Percentiles rank a stretch among this genome's conserved stretches.
phyloP scores from a whole-genome alignment of 2,888 invertebrate species.

The Euzophera pinguis region DNA sequence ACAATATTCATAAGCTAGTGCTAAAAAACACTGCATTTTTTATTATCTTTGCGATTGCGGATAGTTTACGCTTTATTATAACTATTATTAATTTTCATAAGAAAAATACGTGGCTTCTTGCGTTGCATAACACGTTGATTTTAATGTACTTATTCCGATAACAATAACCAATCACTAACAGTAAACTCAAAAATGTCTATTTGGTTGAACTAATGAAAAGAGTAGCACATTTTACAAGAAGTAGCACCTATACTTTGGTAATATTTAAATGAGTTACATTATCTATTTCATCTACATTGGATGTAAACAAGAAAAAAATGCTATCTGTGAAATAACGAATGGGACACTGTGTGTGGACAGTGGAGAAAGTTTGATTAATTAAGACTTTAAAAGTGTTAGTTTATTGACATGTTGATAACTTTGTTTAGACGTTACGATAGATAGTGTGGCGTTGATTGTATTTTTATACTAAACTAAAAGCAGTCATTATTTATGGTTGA shows the following conservation, averaged over 20 bases:
- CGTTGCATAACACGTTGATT: too few species aligned
- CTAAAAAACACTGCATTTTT: too few species aligned
- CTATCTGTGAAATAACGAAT: conserved; percentile 9
- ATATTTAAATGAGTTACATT: background rate
- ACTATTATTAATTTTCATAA: too few species aligned
- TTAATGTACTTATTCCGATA: too few species aligned
- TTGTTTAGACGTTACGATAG: background rate
- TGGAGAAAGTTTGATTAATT: conserved; percentile 11
- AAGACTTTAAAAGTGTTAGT: conserved; percentile 3
- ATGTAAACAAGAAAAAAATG: background rate
- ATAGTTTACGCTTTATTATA: too few species aligned
- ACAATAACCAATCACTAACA: too few species aligned
- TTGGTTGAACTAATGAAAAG: background rate
- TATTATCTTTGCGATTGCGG: too few species aligned
- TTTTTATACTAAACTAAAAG: background rate
- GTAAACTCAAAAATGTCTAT: too few species aligned
- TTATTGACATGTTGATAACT: conserved; percentile 6
- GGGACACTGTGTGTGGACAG: conserved; percentile 1
- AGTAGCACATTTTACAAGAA: too few species aligned
- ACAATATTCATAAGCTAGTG: too few species aligned
- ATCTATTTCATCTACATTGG: background rate
- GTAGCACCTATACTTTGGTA: too few species aligned
- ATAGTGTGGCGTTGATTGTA: background rate
- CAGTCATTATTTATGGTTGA: background rate
- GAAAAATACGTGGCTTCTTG: too few species aligned